Conservation (phyloP, 2,797 vertebrate genomes). For the Macroramphosus scolopax region DNA sequence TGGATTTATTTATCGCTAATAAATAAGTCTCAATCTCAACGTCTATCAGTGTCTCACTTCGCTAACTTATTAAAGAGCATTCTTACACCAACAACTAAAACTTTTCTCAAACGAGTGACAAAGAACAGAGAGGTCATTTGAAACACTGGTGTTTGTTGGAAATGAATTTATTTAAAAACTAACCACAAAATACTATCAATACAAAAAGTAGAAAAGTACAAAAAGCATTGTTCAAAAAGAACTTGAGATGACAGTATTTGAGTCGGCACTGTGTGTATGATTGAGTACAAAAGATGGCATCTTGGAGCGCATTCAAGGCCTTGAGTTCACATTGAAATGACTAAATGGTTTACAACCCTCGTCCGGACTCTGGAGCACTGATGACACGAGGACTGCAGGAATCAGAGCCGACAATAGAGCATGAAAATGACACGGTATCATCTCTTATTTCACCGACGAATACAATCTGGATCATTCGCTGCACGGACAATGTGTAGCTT, state of each 20-base stretch:
- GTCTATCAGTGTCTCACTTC: no score
- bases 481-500: no score
- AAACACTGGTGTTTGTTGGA: no score
- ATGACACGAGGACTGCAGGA: no score
- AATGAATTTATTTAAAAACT: slow-evolving; percentile 69
- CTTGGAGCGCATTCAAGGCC: slow-evolving; percentile 55
- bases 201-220: slow-evolving; percentile 75
- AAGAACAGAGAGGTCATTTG: no score
- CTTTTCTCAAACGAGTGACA: no score
- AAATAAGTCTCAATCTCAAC: no score
- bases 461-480: neutral
- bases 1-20: no score
- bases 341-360: slow-evolving; percentile 35
- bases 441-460: slow-evolving; percentile 27
- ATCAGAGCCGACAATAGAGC: no score
- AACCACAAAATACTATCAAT: slow-evolving; percentile 69
- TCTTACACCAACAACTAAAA: no score
- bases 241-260: slow-evolving; percentile 69
- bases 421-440: slow-evolving; percentile 6
- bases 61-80: no score
- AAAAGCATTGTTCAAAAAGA: slow-evolving; percentile 68
- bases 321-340: slow-evolving; percentile 63
- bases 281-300: slow-evolving; percentile 59
- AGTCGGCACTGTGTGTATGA: slow-evolving; percentile 61
- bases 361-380: slow-evolving; percentile 12